Conservation (phyloP, 2,797 vertebrate species). For the Percopsis omiscomaycus region DNA sequence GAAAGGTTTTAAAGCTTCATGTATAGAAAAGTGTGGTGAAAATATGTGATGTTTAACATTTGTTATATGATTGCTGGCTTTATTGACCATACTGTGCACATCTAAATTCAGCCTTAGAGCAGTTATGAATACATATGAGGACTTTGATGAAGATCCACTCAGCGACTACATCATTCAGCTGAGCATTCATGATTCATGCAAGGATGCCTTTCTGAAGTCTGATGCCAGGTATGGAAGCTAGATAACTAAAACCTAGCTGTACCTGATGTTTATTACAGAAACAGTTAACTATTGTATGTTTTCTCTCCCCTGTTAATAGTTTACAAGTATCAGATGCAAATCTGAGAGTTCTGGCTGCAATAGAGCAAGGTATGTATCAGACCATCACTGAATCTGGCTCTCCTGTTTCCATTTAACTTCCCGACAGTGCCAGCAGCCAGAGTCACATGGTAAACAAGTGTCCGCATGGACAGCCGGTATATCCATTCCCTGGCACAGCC, state of each 20-base stretch:
- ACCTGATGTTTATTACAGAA: not conserved
- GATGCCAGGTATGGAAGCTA: slow-evolving; percentile 72
- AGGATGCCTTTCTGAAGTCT: slow-evolving; percentile 59
- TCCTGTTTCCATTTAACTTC: not conserved
- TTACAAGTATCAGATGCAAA: slow-evolving; percentile 76
- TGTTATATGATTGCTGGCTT: too few relatives aligned
- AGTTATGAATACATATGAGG: slow-evolving; percentile 74
- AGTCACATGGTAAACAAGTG: slow-evolving; percentile 27
- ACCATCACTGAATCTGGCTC: not conserved
- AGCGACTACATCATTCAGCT: slow-evolving; percentile 76
- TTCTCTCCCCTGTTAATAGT: slow-evolving; percentile 50
- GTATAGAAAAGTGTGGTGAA: too few relatives aligned
- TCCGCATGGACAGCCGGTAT: slow-evolving; percentile 9
- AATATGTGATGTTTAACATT: too few relatives aligned
- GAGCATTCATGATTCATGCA: slow-evolving; percentile 79
- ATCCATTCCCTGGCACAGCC: too few relatives aligned
- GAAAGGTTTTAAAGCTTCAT: too few relatives aligned
- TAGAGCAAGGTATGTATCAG: slow-evolving; percentile 77
- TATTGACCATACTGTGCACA: too few relatives aligned
- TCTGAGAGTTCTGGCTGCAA: slow-evolving; percentile 77
- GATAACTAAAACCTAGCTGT: not conserved
- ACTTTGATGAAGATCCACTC: slow-evolving; percentile 76
- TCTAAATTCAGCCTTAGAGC: not conserved
- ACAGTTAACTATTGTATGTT: slow-evolving; percentile 1
- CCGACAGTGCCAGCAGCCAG: not conserved